Conservation (phyloP, 2,113 vertebrate genomes). For the Theropithecus gelada region DNA sequence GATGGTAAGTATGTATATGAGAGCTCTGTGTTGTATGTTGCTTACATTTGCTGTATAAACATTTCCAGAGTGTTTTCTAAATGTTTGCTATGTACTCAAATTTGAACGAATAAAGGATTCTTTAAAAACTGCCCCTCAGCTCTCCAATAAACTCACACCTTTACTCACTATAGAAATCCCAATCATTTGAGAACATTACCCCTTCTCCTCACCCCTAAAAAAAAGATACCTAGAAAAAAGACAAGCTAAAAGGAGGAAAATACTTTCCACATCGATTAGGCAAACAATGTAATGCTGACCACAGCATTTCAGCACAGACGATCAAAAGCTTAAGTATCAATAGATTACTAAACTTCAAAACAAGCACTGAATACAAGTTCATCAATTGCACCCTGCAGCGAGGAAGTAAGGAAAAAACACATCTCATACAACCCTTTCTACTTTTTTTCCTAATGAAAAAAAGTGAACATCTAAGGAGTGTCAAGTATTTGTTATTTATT, state of each 20-base stretch:
- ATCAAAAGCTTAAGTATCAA: constrained; percentile 18
- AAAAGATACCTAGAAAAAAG: constrained; percentile 9
- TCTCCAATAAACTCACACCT: constrained; percentile 28
- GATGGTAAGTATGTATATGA: constrained; percentile 1
- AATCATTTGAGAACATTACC: constrained; percentile 16
- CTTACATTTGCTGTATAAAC: constrained; percentile 38
- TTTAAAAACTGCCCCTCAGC: background rate
- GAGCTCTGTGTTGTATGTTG: background rate
- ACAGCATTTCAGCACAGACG: constrained; percentile 1
- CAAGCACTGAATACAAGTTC: constrained; percentile 36
- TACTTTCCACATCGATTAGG: constrained; percentile 38
- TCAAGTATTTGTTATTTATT: background rate
- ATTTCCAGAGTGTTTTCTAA: background rate
- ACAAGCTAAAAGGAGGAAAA: constrained; percentile 14
- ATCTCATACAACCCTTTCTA: background rate
- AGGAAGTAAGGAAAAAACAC: background rate
- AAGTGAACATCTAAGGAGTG: background rate
- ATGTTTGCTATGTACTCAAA: background rate
- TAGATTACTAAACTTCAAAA: constrained; percentile 21
- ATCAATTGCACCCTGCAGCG: background rate
- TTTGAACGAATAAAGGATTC: constrained; percentile 28
- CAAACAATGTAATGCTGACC: background rate
- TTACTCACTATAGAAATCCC: constrained; percentile 32
- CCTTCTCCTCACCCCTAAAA: background rate
- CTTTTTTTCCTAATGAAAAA: constrained; percentile 12